Conservation (phyloP, 2,113 vertebrate species). For the Poecilia latipinna region DNA sequence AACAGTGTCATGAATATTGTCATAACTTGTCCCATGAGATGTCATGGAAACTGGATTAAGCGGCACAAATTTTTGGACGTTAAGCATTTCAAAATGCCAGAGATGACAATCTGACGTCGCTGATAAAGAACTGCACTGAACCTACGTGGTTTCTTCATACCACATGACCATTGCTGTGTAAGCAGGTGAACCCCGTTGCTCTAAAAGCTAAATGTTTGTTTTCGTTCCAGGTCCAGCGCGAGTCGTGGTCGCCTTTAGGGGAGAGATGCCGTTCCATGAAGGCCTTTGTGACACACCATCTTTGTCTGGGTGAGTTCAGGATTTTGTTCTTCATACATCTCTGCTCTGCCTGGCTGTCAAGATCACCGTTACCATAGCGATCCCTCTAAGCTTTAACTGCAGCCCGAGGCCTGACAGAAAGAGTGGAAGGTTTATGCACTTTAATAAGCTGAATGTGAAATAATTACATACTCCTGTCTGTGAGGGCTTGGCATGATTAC, state of each 20-base stretch:
- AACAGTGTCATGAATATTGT: not conserved
- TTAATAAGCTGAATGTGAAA: slow-evolving; percentile 9
- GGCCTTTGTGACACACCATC: not conserved
- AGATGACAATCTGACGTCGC: no score
- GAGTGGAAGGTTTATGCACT: slow-evolving; percentile 10
- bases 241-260: no score
- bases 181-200: not conserved
- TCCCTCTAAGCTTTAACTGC: slow-evolving; percentile 26
- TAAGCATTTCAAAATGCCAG: no score
- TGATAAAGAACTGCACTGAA: not conserved
- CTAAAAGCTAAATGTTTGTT: not conserved
- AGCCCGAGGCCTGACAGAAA: slow-evolving; percentile 10
- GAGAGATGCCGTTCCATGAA: not conserved
- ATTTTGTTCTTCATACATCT: not conserved
- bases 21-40: not conserved
- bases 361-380: slow-evolving; percentile 44
- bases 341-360: slow-evolving; percentile 1
- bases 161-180: not conserved
- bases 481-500: not conserved
- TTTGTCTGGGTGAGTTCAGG: slow-evolving; percentile 12
- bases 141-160: not conserved
- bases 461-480: slow-evolving; percentile 10
- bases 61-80: no score
- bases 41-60: not conserved
- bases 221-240: not conserved